Conservation (phyloP, 2,797 vertebrate genomes). For the Thunnus albacares region DNA sequence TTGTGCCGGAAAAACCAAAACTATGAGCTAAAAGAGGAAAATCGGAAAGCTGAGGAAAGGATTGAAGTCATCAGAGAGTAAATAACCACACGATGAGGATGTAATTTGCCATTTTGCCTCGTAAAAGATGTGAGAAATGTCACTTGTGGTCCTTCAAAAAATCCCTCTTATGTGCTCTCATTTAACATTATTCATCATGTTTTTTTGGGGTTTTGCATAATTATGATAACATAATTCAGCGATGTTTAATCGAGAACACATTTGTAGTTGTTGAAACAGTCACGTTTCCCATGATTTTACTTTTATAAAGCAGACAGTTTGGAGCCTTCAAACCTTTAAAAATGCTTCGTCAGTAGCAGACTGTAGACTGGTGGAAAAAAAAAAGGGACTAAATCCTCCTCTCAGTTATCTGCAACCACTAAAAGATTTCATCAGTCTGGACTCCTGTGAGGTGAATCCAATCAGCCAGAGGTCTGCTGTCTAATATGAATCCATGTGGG, state of each 20-base stretch:
- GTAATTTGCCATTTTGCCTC: not conserved
- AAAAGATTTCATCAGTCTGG: conserved; percentile 15
- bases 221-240: not conserved
- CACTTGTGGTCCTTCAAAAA: not conserved
- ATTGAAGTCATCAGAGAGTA: not conserved
- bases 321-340: not conserved
- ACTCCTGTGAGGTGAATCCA: too few species aligned
- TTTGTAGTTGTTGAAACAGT: not conserved
- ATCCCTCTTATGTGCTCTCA: not conserved
- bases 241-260: too few species aligned
- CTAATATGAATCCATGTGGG: not conserved
- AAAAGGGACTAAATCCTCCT: not conserved
- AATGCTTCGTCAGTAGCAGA: not conserved
- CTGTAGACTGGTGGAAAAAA: not conserved
- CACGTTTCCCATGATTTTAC: conserved; percentile 4
- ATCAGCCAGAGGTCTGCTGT: not conserved
- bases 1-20: too few species aligned
- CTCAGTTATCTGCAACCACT: not conserved
- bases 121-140: not conserved
- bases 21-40: too few species aligned
- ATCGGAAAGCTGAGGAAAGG: too few species aligned
- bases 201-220: not conserved
- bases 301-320: not conserved
- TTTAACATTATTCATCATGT: too few species aligned
- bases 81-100: not conserved